These are phyloP conservation scores for Drosophila birchii DNA, from an alignment of 2,888 invertebrate genomes.

Conservation along the genomic window DNA sequence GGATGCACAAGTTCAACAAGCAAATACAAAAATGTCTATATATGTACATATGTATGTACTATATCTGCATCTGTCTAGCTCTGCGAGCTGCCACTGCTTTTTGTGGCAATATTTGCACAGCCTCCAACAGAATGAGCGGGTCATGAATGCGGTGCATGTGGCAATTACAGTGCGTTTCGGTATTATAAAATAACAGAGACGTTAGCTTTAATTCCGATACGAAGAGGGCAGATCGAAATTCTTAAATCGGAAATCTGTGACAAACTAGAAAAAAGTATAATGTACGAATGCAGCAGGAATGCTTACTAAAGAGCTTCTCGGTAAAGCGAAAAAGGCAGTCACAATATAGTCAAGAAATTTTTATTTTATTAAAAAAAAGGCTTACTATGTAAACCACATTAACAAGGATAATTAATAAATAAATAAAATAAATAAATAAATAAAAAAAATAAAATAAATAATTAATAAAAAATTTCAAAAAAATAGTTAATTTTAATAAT, in stretches of 20 bases:
- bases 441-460: too few species aligned
- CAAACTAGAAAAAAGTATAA: too few species aligned
- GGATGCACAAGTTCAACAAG: slow-evolving; percentile 52
- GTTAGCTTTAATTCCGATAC: not conserved
- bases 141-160: slow-evolving; percentile 28
- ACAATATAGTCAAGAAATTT: too few species aligned
- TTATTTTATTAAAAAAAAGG: too few species aligned
- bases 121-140: slow-evolving; percentile 19
- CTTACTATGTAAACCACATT: too few species aligned
- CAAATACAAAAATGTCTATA: slow-evolving; percentile 50
- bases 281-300: too few species aligned
- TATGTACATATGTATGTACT: slow-evolving; percentile 25
- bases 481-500: too few species aligned
- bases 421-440: too few species aligned
- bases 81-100: slow-evolving; percentile 31
- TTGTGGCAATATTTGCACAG: slow-evolving; percentile 56
- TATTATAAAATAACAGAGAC: not conserved
- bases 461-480: too few species aligned
- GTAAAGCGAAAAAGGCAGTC: too few species aligned
- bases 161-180: slow-evolving; percentile 25
- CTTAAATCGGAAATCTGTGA: not conserved
- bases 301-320: too few species aligned
- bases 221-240: not conserved
- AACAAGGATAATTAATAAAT: too few species aligned
- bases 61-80: slow-evolving; percentile 11